Percentiles rank a stretch among this genome's conserved stretches.
These are phyloP conservation scores for Huso huso DNA, from an alignment of 2,797 vertebrate genomes.

Conservation along the genomic window DNA sequence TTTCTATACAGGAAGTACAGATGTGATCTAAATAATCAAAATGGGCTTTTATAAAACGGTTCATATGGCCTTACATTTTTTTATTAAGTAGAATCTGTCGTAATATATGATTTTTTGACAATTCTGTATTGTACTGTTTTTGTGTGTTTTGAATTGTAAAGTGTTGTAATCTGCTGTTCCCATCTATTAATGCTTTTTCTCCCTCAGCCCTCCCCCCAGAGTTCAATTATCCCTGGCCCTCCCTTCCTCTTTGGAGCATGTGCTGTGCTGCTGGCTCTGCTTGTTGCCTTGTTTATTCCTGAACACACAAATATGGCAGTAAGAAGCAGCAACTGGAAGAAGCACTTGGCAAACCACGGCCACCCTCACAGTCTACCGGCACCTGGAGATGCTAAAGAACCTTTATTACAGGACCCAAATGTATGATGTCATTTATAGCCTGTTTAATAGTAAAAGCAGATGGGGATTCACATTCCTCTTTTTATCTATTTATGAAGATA, in stretches of 20 bases:
- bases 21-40: too few relatives aligned
- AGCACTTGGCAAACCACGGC: constrained; percentile 66
- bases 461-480: neutral
- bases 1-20: too few relatives aligned
- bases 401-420: constrained; percentile 73
- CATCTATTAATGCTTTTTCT: neutral
- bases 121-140: neutral
- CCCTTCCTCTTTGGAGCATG: constrained; percentile 77
- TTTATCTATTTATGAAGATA: neutral
- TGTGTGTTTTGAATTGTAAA: too few relatives aligned
- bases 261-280: constrained; percentile 72
- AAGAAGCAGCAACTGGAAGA: constrained; percentile 69
- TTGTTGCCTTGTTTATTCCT: constrained; percentile 82
- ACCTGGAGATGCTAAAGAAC: constrained; percentile 76
- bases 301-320: constrained; percentile 66
- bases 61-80: too few relatives aligned
- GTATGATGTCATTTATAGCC: constrained; percentile 55
- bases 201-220: constrained; percentile 39
- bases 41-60: too few relatives aligned
- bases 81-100: too few relatives aligned
- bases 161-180: too few relatives aligned
- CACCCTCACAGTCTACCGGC: constrained; percentile 71
- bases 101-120: neutral
- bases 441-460: constrained; percentile 1
- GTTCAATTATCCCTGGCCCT: constrained; percentile 74